Conservation (phyloP, 2,888 invertebrate genomes). For the Timema podura region DNA sequence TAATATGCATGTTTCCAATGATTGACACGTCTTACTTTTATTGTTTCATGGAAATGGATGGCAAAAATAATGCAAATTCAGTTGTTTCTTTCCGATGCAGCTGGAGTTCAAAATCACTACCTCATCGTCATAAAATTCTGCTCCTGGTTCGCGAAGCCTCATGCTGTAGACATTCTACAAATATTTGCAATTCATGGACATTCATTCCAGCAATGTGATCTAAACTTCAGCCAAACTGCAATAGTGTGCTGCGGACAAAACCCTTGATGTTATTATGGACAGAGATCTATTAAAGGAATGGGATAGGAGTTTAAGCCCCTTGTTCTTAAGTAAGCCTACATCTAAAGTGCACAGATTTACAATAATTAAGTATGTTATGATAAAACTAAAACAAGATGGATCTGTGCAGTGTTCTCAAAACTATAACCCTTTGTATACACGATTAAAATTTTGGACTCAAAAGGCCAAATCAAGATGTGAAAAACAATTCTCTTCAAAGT, state of each 20-base stretch:
- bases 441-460: neutral
- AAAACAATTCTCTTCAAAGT: neutral
- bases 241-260: neutral
- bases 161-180: neutral
- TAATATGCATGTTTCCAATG: conserved; percentile 7
- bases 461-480: neutral
- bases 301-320: neutral
- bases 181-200: neutral
- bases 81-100: conserved; percentile 6
- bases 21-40: neutral
- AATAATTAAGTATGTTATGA: conserved; percentile 10
- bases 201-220: neutral
- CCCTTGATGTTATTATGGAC: neutral
- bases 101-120: conserved; percentile 3
- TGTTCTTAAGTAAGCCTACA: conserved; percentile 9
- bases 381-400: conserved; percentile 7
- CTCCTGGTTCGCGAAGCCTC: neutral
- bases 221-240: neutral
- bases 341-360: neutral
- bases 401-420: conserved; percentile 1
- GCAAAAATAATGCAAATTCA: neutral
- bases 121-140: conserved; percentile 1
- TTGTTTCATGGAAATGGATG: neutral
- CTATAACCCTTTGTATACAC: neutral
- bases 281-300: conserved; percentile 1